Base-by-base conservation (phyloP, 2,888 invertebrate species). In the Cyclophora albipunctata region DNA sequence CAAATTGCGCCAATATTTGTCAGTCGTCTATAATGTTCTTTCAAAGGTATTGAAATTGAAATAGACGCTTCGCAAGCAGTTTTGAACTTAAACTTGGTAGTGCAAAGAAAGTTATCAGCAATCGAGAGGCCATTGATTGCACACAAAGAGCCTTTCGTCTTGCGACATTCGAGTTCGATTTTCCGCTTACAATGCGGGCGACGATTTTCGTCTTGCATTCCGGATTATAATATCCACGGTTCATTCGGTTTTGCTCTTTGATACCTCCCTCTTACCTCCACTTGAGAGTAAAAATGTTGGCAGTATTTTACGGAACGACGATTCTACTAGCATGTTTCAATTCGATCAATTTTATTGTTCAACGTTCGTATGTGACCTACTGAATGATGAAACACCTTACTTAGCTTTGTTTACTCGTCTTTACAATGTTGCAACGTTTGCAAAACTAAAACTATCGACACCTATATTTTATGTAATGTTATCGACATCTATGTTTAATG, bases 121-220 rank as follows among this genome's bases (percentile, higher is more conserved):
- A 84, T 86, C 82, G 81, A 77, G 79, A 74, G 70, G 70, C 80
- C 81, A 85, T 84, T 85, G 86, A 85, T 84, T 81, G 82, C 68
- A 75, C 80, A 82, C 86, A 86, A 85, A 58, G 66, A 70, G 72
- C 51, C 71, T 81, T 81, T 78, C 79, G 55, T 59, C 57, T 56
- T 55, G 58, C 57, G 54, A 59, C 55, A 56, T 52, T 53, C 52
- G 68, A 68, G 66, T 65, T 67, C 67, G 65, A 63, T 86, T 87
- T 85, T 82, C 79, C 72, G 71, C 76, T 81, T 72, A 82, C 85
- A 86, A 84, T 81, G 73, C 76, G 71, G 71, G 70, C 73, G 73
- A 69, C 77, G 78, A 81, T 83, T 84, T 81, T 81, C 78, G 77
- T 77, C 79, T 80, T 78, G 79, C 81, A 81, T 81, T 78, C 69